Conservation (phyloP, 2,888 invertebrate species). For the Pemphredon lugubris region DNA sequence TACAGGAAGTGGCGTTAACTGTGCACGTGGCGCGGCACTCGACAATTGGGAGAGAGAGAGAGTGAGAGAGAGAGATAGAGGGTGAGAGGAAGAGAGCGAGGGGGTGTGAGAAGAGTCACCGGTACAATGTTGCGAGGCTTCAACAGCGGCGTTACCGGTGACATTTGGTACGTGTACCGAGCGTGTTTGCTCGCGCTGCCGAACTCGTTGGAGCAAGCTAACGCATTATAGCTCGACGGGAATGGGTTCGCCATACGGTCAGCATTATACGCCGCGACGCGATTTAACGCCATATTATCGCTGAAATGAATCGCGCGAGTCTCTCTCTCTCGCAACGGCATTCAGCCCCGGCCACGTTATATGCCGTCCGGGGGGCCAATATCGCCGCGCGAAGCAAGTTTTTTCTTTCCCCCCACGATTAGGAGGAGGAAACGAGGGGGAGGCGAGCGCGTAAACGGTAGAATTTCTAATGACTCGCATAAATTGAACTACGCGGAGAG, state of each 20-base stretch:
- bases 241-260: slow-evolving; percentile 1
- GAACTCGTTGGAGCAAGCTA: slow-evolving; percentile 51
- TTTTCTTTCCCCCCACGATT: slow-evolving; percentile 40
- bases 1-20: slow-evolving; percentile 60
- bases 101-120: too few species aligned
- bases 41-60: slow-evolving; percentile 45
- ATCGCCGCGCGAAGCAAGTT: slow-evolving; percentile 10
- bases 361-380: slow-evolving; percentile 1
- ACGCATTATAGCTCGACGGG: slow-evolving; percentile 17
- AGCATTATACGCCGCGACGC: slow-evolving; percentile 35
- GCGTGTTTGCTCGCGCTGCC: slow-evolving; percentile 61
- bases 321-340: slow-evolving; percentile 15
- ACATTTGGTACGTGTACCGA: slow-evolving; percentile 66
- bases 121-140: slow-evolving; percentile 61
- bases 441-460: slow-evolving; percentile 19
- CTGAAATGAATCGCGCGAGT: slow-evolving; percentile 40
- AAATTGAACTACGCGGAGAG: slow-evolving; percentile 32
- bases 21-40: slow-evolving; percentile 56
- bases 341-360: not conserved
- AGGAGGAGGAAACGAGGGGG: slow-evolving; percentile 20
- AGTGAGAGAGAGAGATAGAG: too few species aligned
- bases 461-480: slow-evolving; percentile 41
- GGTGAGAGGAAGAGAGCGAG: too few species aligned
- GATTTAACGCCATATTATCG: slow-evolving; percentile 47
- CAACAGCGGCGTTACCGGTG: slow-evolving; percentile 56